Evolutionary conservation across 1,140 invertebrate species (phyloP), one percentile per base, ranked within the genome.

Genomic region (Varroa destructor): DNA sequence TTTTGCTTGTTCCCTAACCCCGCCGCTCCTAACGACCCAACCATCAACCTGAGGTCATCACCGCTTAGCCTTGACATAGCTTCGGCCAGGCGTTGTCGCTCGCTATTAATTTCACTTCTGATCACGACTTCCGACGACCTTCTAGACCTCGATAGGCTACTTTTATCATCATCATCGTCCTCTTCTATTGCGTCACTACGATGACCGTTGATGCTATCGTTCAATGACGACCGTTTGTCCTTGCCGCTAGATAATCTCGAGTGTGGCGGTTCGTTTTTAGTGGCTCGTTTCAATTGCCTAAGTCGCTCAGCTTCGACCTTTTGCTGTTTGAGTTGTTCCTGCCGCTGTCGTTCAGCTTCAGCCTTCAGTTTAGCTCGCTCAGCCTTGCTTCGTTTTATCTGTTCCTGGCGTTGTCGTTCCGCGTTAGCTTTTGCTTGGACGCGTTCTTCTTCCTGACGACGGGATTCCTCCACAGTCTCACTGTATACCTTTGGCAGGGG

Each of bases 401-500:
- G 57, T 8, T 61, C 36, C 57, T 61, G 57, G 42, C 42, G 36
- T 61, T 61, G 57, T 61, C n/a, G 67, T 36, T 70, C 42, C 54
- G 55, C 55, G n/a, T 42, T 43, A 6, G 70, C 37, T 46, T 46
- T 40, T 8, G 70, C 36, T 71, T 74, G 37, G 46, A 71, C 46
- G 46, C 46, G 40, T 37, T 67, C 61, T 8, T 67, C 61, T 4
- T 40, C 61, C 46, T 67, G 40, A 14, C 61, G 40, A 14, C 46
- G 40, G 8, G 12, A 12, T 40, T 67, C 46, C 37, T 67, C 61
- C 61, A 67, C 40, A 43, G 61, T 67, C 46, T 67, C 61, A 40
- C 61, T 67, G 61, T 67, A 67, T 25, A 76, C 75, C 79, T 77
- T 76, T 56, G 92, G 92, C 73, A 96, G 83, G 37, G 91, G 89